Evolutionary conservation across 2,113 vertebrate genomes (phyloP), one percentile per base, ranked within the genome.

Genomic region (Chlorocebus sabaeus): DNA sequence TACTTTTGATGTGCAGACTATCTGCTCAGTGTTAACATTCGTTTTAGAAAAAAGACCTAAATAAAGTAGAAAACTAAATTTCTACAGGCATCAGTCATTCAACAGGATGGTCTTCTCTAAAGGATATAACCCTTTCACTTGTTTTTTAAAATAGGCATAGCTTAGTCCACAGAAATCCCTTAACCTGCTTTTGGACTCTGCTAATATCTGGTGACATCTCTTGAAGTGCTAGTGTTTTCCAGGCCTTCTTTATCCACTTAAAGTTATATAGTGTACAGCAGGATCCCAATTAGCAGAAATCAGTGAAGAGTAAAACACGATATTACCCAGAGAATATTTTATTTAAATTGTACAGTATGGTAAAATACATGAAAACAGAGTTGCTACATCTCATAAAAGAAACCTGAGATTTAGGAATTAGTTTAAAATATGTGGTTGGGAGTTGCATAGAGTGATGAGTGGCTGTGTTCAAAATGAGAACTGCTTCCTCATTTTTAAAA

Each of bases 331-430:
- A 81, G 87, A 97, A 85, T 96, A 90, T 97, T 97, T 91, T 52
- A 82, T 93, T 97, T 97, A 20, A 97, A 72, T 97, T 97, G 20
- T 40, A 13, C 75, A 32, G 61, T 5, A 0, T 82, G 84, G 95
- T 97, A 55, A 95, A 97, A 96, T 98, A 27, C 32, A 90, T 96
- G 35, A 87, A 93, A 93, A 75, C 92, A 38, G 64, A 95, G 30
- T 76, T 92, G 61, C 89, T 97, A 67, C 89, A 57, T 97, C 48
- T 97, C 72, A 72, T 86, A 82, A 96, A 96, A 95, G 85, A 97
- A 97, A 81, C 10, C 85, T 90, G 30, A 98, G 55, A 89, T 93
- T 97, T 92, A 94, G 78, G 94, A 97, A 81, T 40, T 80, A 73
- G 43, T 96, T 92, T 79, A 87, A 98, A 97, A 98, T 97, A 32